Base-by-base conservation (phyloP, 2,797 vertebrate species). In the Crypturellus tataupa region DNA sequence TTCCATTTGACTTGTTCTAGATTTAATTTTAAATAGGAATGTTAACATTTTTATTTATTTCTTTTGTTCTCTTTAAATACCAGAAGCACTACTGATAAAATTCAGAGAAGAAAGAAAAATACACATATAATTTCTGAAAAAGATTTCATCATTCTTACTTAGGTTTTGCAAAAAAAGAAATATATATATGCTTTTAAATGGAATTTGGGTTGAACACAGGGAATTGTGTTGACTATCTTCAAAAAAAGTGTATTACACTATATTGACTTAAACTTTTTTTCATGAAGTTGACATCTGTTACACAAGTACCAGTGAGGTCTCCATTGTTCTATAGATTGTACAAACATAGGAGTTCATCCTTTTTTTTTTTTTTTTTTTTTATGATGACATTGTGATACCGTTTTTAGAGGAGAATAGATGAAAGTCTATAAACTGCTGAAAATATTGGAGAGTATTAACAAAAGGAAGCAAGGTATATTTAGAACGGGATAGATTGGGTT, bases 341-440 rank as follows among this genome's bases (percentile, higher is more conserved):
- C 72, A 75, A 85, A 81, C 18, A 59, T 67, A 56, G 69, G 51
- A 63, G 56, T 85, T 33, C 47, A 9, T 19, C 51, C 17, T 27
- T 72, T 46, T 81, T 76, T 91, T 68, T 72, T 46, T 81, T 76
- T 91, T 68, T 68, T 27, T 72, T 46, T 81, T 76, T 91, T 68
- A n/a, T 58, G 47, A 2, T 69, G 79, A 90, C 79, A 69, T 93
- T 95, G 87, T 77, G 55, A 85, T 85, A 64, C 56, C 80, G n/a
- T n/a, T 93, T 90, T 87, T 64, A 59, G 81, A 92, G 53, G 55
- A 44, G 56, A 13, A 77, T 84, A 58, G 84, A 59, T 56, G 47
- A 37, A 65, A 76, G 35, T 20, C 39, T 64, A 20, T 70, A 20
- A 47, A 20, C 71, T 77, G n/a, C 40, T 63, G 58, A 76, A 59